Evolutionary conservation across 2,797 vertebrate species (phyloP).

Genomic region (Agapornis canus): DNA sequence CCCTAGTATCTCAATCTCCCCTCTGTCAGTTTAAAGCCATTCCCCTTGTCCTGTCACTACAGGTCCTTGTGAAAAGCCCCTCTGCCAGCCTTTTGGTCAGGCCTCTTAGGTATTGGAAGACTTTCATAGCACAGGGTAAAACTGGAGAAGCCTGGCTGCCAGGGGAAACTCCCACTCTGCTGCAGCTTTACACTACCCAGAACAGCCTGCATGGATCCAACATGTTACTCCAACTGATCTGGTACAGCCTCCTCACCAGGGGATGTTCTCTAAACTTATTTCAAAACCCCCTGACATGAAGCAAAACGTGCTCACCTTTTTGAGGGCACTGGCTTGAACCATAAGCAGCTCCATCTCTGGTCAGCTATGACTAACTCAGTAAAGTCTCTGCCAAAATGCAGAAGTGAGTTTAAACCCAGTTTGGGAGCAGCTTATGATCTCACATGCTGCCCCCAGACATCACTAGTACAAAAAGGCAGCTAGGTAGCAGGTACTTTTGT

Average conservation of each 20-base stretch:
- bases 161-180: accelerated
- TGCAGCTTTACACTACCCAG: background rate
- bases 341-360: background rate
- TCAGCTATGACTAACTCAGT: background rate
- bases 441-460: background rate
- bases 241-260: accelerated
- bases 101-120: background rate
- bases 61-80: background rate
- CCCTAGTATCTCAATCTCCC: background rate
- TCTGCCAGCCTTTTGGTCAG: background rate
- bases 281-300: background rate
- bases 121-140: background rate
- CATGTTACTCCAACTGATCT: accelerated
- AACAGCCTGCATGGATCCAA: background rate
- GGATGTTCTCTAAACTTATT: background rate
- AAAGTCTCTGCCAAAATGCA: accelerated
- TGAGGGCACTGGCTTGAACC: background rate
- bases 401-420: background rate
- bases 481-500: background rate
- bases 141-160: background rate
- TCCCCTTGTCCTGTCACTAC: background rate
- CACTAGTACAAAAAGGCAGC: background rate
- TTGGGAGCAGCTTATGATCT: background rate
- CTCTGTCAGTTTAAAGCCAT: background rate
- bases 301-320: background rate